Percentiles rank a stretch among this genome's conserved stretches.
phyloP scores from a whole-genome alignment of 2,888 invertebrate genomes.

The Athalia circularis region DNA sequence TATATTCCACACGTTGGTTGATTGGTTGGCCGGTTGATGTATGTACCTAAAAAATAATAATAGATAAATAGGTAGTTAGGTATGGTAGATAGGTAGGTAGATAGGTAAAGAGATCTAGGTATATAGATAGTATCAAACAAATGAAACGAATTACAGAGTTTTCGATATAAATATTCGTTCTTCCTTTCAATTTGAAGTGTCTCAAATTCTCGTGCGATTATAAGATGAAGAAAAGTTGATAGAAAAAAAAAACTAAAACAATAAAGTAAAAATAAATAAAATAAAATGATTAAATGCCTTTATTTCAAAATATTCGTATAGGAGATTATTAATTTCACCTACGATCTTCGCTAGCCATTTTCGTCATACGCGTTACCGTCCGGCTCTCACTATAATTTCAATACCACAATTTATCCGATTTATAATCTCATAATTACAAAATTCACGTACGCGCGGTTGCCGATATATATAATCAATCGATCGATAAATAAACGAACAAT shows the following conservation, averaged over 20 bases:
- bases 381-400: too few relatives aligned
- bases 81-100: conserved; percentile 21
- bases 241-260: too few relatives aligned
- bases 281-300: background rate
- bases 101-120: background rate
- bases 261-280: too few relatives aligned
- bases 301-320: background rate
- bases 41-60: conserved; percentile 32
- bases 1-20: background rate
- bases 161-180: background rate
- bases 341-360: conserved; percentile 32
- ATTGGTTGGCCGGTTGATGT: conserved; percentile 5
- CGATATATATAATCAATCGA: too few relatives aligned
- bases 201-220: too few relatives aligned
- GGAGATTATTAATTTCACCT: background rate
- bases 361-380: conserved; percentile 19
- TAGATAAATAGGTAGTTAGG: conserved; percentile 1
- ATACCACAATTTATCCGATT: too few relatives aligned
- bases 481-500: too few relatives aligned
- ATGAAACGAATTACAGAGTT: conserved; percentile 28
- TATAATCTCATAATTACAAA: too few relatives aligned
- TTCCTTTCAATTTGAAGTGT: background rate
- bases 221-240: too few relatives aligned
- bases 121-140: conserved; percentile 31
- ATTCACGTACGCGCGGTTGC: too few relatives aligned